Evolutionary conservation across 2,888 invertebrate species (phyloP).

Genomic region (Listrodromus nycthemerus): DNA sequence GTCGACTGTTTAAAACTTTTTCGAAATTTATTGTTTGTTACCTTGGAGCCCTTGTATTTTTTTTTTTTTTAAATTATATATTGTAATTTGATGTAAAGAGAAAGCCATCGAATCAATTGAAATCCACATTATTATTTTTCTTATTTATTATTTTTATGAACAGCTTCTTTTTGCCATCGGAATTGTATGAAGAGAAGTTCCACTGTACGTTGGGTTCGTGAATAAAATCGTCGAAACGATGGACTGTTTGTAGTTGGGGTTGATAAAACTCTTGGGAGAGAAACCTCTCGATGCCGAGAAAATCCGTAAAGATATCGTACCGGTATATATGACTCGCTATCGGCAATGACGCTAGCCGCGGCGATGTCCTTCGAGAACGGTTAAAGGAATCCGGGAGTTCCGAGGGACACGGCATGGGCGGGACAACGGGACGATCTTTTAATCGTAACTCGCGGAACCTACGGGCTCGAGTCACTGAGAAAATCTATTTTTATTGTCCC

Average conservation of each 20-base stretch:
- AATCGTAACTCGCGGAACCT: constrained; percentile 75
- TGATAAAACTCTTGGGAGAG: constrained; percentile 33
- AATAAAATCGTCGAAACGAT: constrained; percentile 1
- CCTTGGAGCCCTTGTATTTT: no score
- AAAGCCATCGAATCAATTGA: no score
- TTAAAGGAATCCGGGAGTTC: constrained; percentile 73
- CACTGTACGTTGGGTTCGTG: background rate
- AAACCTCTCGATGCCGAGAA: constrained; percentile 53
- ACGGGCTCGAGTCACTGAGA: constrained; percentile 69
- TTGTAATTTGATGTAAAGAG: no score
- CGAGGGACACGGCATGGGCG: constrained; percentile 74
- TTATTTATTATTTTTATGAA: background rate
- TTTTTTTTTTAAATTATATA: no score
- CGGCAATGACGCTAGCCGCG: background rate
- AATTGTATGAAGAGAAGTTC: background rate
- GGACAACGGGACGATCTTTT: constrained; percentile 76
- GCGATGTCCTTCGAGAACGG: constrained; percentile 31
- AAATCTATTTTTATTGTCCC: constrained; percentile 81
- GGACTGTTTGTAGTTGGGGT: constrained; percentile 35
- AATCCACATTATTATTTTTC: background rate
- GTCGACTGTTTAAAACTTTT: no score
- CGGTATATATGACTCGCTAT: background rate
- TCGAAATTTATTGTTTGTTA: no score
- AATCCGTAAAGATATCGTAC: constrained; percentile 63
- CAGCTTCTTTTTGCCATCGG: background rate